Conservation (phyloP, 2,888 invertebrate genomes). For the Pardosa pseudoannulata region DNA sequence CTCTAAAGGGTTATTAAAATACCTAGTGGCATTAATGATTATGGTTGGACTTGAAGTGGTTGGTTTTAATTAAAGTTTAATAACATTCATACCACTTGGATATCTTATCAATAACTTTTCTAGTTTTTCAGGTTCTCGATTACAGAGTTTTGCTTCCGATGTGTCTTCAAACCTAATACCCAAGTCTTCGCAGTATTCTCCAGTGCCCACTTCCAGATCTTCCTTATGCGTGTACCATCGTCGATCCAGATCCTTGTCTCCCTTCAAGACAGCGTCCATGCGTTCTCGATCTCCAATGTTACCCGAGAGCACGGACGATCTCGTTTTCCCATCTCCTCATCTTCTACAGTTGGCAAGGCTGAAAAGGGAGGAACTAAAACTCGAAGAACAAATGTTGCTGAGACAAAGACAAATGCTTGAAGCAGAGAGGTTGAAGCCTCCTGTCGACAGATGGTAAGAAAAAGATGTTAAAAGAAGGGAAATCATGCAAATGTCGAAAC, state of each 20-base stretch:
- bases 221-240: not conserved
- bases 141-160: not conserved
- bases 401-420: constrained; percentile 32
- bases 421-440: constrained; percentile 51
- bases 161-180: not conserved
- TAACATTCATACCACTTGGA: too few species aligned
- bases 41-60: too few species aligned
- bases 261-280: not conserved
- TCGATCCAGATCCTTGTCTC: constrained; percentile 25
- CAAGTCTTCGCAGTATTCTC: not conserved
- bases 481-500: too few species aligned
- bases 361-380: constrained; percentile 30
- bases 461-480: too few species aligned
- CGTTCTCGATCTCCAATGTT: not conserved
- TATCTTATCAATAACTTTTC: too few species aligned
- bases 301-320: not conserved
- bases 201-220: not conserved
- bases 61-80: too few species aligned
- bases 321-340: constrained; percentile 29
- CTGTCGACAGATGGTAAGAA: constrained; percentile 37
- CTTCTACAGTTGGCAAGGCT: constrained; percentile 35
- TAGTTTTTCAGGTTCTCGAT: not conserved
- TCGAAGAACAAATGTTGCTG: constrained; percentile 47
- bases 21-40: too few species aligned
- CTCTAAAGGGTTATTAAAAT: too few species aligned